phyloP scores from a whole-genome alignment of 2,797 vertebrate genomes.

The Paramormyrops hopkinsi region DNA sequence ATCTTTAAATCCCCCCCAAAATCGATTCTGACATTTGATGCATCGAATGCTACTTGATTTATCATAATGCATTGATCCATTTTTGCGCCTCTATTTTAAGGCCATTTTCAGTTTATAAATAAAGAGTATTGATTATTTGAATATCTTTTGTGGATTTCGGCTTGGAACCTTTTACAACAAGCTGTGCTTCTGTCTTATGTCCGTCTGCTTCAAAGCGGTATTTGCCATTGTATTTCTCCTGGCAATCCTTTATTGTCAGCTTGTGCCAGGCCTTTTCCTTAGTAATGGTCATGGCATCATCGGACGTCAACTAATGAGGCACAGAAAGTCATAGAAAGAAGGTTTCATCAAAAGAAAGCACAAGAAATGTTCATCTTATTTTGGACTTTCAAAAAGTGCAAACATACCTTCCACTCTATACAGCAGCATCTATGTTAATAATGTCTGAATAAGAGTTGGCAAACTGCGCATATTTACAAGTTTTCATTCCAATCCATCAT shows the following conservation, averaged over 20 bases:
- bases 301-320: constrained; percentile 55
- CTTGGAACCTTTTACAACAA: background rate
- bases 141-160: background rate
- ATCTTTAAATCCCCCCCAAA: background rate
- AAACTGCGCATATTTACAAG: background rate
- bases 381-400: background rate
- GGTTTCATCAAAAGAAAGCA: background rate
- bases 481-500: background rate
- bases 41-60: background rate
- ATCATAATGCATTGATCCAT: background rate
- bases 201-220: constrained; percentile 76
- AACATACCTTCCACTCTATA: background rate
- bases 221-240: constrained; percentile 66
- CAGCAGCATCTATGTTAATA: background rate
- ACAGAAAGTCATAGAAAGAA: background rate
- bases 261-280: constrained; percentile 66
- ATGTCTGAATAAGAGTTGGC: background rate
- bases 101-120: background rate
- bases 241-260: constrained; percentile 57
- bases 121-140: background rate
- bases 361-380: background rate
- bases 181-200: constrained; percentile 59
- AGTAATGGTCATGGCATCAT: constrained; percentile 57
- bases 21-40: background rate
- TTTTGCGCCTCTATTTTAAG: background rate